A percentile compares a stretch with the other conserved stretches of the same genome.
Evolutionary conservation across 2,797 vertebrate species (phyloP).

Genomic region (Pseudochaenichthys georgianus): DNA sequence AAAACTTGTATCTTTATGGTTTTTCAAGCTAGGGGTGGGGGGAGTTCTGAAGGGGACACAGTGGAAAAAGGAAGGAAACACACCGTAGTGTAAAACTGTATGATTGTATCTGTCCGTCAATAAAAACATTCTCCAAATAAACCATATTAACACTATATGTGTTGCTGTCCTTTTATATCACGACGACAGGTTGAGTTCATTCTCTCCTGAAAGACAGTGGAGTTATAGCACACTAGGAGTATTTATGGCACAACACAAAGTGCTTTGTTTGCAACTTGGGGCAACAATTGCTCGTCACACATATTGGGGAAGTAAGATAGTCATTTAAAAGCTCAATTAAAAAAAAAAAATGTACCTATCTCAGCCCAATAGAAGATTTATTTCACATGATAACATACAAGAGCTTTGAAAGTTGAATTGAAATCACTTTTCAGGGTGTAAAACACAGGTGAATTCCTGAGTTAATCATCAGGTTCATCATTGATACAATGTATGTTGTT

Average conservation of each 20-base stretch:
- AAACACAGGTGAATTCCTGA: background rate
- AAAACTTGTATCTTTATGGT: too few relatives aligned
- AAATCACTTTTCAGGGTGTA: background rate
- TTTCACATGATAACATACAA: background rate
- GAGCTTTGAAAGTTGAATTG: background rate
- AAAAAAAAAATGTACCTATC: background rate
- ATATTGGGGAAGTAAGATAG: background rate
- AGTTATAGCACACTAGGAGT: background rate
- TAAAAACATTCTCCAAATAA: too few relatives aligned
- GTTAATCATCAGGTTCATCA: background rate
- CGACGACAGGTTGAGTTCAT: background rate
- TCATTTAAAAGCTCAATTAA: background rate
- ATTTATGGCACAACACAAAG: background rate
- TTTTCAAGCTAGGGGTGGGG: too few relatives aligned
- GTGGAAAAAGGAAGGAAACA: too few relatives aligned
- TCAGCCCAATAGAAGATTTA: background rate
- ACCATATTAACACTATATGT: too few relatives aligned
- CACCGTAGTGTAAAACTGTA: too few relatives aligned
- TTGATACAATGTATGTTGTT: slow-evolving; percentile 36
- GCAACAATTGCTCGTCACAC: background rate
- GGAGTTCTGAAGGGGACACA: too few relatives aligned
- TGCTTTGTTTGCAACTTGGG: too few relatives aligned
- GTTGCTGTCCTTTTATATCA: slow-evolving; percentile 15
- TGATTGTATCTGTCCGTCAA: too few relatives aligned
- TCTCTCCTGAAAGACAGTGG: background rate